Evolutionary conservation across 2,797 vertebrate species (phyloP).

Genomic region (Erethizon dorsatum): DNA sequence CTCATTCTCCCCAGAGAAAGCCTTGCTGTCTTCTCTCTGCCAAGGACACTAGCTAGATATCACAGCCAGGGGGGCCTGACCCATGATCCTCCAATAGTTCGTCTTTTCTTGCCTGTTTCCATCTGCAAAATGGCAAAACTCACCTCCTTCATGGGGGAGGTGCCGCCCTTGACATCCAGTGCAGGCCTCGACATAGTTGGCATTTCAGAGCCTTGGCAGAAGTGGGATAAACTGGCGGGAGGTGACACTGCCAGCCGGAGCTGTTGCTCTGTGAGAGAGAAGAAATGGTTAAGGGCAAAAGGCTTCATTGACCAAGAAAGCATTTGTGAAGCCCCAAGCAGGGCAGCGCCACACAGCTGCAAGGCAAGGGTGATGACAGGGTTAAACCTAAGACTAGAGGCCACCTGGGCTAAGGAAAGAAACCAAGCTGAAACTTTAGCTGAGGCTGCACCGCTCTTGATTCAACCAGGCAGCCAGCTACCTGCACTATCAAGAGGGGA

Average conservation of each 20-base stretch:
- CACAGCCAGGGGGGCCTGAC: neutral
- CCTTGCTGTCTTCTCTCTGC: neutral
- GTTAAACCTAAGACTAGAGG: constrained; percentile 27
- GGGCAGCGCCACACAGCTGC: neutral
- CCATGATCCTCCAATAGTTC: neutral
- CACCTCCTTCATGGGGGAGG: constrained; percentile 82
- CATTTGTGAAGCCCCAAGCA: neutral
- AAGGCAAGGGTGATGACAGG: constrained; percentile 25
- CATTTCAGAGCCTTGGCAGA: constrained; percentile 82
- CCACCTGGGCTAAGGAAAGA: neutral
- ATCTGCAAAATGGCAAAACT: constrained; percentile 66
- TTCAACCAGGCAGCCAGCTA: constrained; percentile 26
- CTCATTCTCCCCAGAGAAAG: constrained; percentile 39
- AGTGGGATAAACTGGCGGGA: constrained; percentile 28
- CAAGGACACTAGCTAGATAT: neutral
- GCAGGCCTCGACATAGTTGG: constrained; percentile 84
- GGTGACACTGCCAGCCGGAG: constrained; percentile 67
- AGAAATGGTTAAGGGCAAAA: constrained; percentile 54
- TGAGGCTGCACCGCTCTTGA: neutral
- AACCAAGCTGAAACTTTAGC: constrained; percentile 30
- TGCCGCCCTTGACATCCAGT: constrained; percentile 82
- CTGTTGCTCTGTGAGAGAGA: constrained; percentile 71
- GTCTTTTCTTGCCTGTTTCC: constrained; percentile 22
- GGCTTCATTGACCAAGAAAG: constrained; percentile 14
- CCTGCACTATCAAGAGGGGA: neutral